Base-by-base conservation (phyloP, 2,797 vertebrate species). In the Zalophus californianus region DNA sequence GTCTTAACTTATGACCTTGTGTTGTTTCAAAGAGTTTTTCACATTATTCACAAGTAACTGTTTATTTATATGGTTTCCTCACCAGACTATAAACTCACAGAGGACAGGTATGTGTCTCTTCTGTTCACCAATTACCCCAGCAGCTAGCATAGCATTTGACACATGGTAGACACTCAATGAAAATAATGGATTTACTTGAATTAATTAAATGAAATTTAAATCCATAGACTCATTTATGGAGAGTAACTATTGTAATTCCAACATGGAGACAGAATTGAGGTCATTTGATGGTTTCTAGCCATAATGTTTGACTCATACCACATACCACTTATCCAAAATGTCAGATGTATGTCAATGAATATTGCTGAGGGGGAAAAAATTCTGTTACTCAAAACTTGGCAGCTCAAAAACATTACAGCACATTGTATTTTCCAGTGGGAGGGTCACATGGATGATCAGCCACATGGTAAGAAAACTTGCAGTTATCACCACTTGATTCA, bases 191-290 rank as follows among this genome's bases (percentile, higher is more conserved):
- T 70, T 72, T 79, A 32, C 41, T 83, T 89, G 10, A 78, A 62
- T 79, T 68, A 92, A 86, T 66, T 70, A 72, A 93, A 72, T 66
- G 4, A 38, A 86, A 90, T 86, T 88, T 86, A 77, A 96, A 90
- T 44, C 23, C 64, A 83, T 48, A 58, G 11, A 56, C 23, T 79
- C 18, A 32, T 68, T 66, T 93, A 56, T 93, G 32, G 84, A 95
- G 16, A 70, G 25, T 32, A 86, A 29, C 44, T 86, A 58, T 35
- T 77, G 38, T 60, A 25, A 50, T 77, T 90, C 23, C 27, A 64
- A 94, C 44, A 56, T 41, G 27, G 32, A 91, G 41, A 80, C n/a
- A 94, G 25, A 86, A 35, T 7, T 25, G 27, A 62, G 7, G 7
- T 50, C 80, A 77, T 77, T 91, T 78, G 27, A 80, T n/a, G 35